Conservation (phyloP, 2,888 invertebrate species). For the Schrankia costaestrigalis region DNA sequence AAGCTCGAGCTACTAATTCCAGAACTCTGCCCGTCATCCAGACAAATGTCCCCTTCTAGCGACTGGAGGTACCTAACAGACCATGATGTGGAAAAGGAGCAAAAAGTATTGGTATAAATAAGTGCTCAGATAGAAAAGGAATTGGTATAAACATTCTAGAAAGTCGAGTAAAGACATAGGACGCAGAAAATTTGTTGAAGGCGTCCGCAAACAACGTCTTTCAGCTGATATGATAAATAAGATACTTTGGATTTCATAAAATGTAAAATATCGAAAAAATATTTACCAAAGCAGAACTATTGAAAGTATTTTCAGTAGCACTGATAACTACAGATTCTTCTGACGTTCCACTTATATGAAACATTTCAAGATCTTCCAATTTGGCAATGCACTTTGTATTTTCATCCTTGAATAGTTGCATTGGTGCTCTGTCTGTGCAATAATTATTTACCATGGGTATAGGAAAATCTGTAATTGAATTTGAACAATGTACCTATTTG, state of each 20-base stretch:
- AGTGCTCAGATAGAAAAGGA: too few relatives aligned
- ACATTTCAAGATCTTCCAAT: slow-evolving; percentile 61
- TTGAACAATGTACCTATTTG: neutral
- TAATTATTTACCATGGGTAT: slow-evolving; percentile 51
- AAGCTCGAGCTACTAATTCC: too few relatives aligned
- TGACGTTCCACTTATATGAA: slow-evolving; percentile 48
- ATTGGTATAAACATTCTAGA: too few relatives aligned
- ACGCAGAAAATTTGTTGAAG: too few relatives aligned
- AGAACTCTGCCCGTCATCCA: too few relatives aligned
- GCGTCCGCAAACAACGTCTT: too few relatives aligned
- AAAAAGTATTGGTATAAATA: too few relatives aligned
- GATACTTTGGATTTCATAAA: neutral
- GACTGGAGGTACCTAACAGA: too few relatives aligned
- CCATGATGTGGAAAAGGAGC: too few relatives aligned
- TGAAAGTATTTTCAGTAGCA: slow-evolving; percentile 45
- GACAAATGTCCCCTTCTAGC: too few relatives aligned
- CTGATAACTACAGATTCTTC: slow-evolving; percentile 53
- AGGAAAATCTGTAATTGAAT: slow-evolving; percentile 59
- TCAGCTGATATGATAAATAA: too few relatives aligned
- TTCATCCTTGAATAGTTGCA: slow-evolving; percentile 56
- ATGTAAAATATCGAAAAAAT: neutral
- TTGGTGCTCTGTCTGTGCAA: slow-evolving; percentile 51
- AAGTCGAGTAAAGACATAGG: too few relatives aligned
- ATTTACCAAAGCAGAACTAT: slow-evolving; percentile 52
- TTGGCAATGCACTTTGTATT: slow-evolving; percentile 54